Percentiles rank a stretch among this genome's conserved stretches.
Evolutionary conservation across 2,888 invertebrate genomes (phyloP).

Genomic region (Eupsilia transversa): DNA sequence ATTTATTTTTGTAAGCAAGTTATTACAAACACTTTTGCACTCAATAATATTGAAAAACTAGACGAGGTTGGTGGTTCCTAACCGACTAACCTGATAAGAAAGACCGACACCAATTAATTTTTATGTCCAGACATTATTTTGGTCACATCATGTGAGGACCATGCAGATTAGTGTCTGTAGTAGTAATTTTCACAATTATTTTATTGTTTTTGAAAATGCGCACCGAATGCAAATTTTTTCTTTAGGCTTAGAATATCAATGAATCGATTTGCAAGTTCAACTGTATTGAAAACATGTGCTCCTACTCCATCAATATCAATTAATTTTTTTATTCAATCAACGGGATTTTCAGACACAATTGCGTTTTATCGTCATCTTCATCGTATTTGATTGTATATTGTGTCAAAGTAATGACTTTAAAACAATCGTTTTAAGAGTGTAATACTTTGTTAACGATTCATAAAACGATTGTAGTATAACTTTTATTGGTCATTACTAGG

Average conservation of each 20-base stretch:
- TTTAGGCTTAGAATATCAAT: not conserved
- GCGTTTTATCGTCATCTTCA: conserved; percentile 2
- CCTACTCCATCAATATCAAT: not conserved
- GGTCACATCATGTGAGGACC: not conserved
- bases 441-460: conserved; percentile 37
- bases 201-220: not conserved
- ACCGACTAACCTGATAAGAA: not conserved
- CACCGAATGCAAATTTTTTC: not conserved
- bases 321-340: not conserved
- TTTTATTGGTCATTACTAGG: conserved; percentile 47
- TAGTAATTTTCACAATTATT: not conserved
- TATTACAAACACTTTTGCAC: not conserved
- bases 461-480: conserved; percentile 38
- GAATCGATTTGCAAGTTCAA: not conserved
- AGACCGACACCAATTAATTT: not conserved
- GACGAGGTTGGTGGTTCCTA: too few species aligned
- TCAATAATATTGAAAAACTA: not conserved
- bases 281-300: not conserved
- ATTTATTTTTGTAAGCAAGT: not conserved
- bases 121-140: not conserved
- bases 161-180: not conserved
- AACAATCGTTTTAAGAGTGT: conserved; percentile 9
- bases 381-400: not conserved
- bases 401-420: not conserved
- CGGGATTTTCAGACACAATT: not conserved